Conservation (phyloP, 2,797 vertebrate species). For the Loriculus beryllinus region DNA sequence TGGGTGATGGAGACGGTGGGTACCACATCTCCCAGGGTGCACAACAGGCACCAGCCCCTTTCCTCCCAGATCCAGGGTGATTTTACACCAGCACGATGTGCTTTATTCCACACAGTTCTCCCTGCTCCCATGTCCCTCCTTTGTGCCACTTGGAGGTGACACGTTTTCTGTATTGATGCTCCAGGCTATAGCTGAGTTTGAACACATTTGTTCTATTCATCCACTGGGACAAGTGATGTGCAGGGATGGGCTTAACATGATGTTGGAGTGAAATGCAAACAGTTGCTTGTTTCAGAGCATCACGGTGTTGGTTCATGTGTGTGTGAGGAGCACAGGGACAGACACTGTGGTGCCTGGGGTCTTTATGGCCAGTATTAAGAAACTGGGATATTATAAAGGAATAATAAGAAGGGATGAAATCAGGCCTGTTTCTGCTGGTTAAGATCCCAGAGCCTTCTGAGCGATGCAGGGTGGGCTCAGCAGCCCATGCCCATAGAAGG, state of each 20-base stretch:
- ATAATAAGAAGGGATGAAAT: rapidly evolving
- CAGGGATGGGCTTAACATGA: background rate
- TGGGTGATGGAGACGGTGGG: rapidly evolving
- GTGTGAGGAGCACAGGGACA: background rate
- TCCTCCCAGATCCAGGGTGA: rapidly evolving
- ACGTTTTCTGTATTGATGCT: background rate
- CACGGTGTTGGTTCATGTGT: rapidly evolving
- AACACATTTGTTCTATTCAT: rapidly evolving
- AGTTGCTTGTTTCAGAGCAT: background rate
- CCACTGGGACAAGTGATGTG: background rate
- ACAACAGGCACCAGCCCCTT: rapidly evolving
- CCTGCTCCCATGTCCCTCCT: rapidly evolving
- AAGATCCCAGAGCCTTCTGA: rapidly evolving
- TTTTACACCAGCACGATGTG: rapidly evolving
- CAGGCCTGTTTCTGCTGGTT: background rate
- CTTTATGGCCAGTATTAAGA: rapidly evolving
- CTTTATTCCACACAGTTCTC: background rate
- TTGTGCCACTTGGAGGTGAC: background rate
- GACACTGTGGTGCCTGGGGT: rapidly evolving
- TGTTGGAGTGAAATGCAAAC: rapidly evolving
- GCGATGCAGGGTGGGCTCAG: rapidly evolving
- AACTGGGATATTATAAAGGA: rapidly evolving
- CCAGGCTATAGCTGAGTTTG: background rate
- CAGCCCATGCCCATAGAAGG: background rate
- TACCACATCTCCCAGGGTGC: background rate